A percentile compares a stretch with the other conserved stretches of the same genome.
phyloP scores from a whole-genome alignment of 2,113 vertebrate species.

The Siphamia tubifer region DNA sequence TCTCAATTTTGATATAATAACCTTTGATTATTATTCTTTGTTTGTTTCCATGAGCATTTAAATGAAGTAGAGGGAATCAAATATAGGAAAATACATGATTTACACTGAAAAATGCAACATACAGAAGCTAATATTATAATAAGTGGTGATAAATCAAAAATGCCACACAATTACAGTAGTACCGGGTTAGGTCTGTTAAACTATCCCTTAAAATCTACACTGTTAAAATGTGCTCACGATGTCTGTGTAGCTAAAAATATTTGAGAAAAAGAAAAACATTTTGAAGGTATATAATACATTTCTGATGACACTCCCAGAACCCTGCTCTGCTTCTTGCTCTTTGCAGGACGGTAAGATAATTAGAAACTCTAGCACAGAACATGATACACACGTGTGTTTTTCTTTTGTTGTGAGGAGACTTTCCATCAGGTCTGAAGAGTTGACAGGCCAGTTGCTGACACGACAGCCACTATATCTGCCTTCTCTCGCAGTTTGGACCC shows the following conservation, averaged over 20 bases:
- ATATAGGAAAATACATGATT: no score
- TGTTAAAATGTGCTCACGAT: neutral
- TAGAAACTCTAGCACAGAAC: neutral
- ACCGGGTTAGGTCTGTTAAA: no score
- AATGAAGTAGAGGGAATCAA: no score
- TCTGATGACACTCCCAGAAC: neutral
- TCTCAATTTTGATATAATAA: no score
- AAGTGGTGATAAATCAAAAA: no score
- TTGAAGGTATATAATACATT: conserved; percentile 1
- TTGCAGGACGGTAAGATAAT: neutral
- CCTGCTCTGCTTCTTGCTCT: neutral
- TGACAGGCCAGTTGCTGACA: conserved; percentile 23
- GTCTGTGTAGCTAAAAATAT: neutral
- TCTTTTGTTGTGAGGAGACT: conserved; percentile 20
- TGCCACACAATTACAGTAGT: no score
- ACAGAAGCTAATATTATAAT: no score
- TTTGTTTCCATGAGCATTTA: no score
- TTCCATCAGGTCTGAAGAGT: conserved; percentile 25
- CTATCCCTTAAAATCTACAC: no score
- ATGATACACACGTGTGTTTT: conserved; percentile 13
- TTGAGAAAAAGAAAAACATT: neutral
- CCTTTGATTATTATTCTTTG: no score
- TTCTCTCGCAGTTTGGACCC: neutral
- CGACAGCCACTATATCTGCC: neutral
- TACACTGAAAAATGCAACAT: no score